A percentile compares a stretch with the other conserved stretches of the same genome.
Evolutionary conservation across 2,113 vertebrate genomes (phyloP).

Genomic region (Lethenteron reissneri): DNA sequence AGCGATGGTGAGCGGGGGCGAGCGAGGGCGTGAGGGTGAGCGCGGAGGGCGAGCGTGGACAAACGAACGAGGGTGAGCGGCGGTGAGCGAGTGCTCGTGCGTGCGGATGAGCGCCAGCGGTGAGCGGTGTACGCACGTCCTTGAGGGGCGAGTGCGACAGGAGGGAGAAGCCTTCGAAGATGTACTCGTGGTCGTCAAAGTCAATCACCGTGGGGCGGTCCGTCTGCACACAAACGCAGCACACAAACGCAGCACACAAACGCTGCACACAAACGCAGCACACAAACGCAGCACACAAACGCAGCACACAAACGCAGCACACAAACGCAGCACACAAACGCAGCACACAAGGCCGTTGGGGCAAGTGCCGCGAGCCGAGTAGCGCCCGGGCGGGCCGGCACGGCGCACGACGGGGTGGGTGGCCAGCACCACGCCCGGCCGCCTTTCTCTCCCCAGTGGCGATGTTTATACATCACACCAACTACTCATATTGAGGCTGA

Average conservation of each 20-base stretch:
- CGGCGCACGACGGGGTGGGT: no score
- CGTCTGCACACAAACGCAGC: constrained; percentile 42
- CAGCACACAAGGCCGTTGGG: not conserved
- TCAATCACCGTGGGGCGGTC: constrained; percentile 89
- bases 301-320: no score
- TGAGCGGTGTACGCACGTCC: constrained; percentile 34
- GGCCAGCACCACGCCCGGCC: no score
- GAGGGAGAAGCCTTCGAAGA: constrained; percentile 95
- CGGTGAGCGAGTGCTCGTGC: not conserved
- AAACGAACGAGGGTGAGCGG: not conserved
- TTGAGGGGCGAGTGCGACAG: constrained; percentile 75
- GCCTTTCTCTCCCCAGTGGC: no score
- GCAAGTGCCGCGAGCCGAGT: no score
- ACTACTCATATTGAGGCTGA: no score
- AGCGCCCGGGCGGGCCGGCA: no score
- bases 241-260: no score
- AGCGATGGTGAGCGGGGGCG: not conserved
- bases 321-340: no score
- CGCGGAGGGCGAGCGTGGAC: not conserved
- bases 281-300: no score
- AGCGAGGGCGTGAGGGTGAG: not conserved
- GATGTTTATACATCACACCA: no score
- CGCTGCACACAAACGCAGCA: no score
- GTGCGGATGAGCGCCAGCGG: not conserved
- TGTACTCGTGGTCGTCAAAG: constrained; percentile 94